phyloP scores from a whole-genome alignment of 2,113 vertebrate species.

The Microcebus lehilahytsara region DNA sequence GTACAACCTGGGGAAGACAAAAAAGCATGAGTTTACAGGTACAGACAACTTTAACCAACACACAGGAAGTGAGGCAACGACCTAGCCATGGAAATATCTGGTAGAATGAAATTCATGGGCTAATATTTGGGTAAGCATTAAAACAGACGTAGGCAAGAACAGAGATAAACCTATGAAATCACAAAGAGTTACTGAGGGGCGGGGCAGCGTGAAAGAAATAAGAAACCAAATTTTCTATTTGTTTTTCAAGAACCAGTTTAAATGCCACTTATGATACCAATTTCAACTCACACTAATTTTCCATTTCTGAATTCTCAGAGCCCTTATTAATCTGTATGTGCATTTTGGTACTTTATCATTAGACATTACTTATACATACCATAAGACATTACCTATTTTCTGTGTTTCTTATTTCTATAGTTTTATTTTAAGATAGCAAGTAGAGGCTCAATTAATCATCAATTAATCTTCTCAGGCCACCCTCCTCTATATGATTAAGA shows the following conservation, averaged over 20 bases:
- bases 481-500: background rate
- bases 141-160: background rate
- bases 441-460: background rate
- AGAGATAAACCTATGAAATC: background rate
- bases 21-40: background rate
- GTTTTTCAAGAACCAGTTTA: background rate
- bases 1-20: slow-evolving; percentile 79
- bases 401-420: background rate
- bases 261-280: background rate
- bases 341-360: background rate
- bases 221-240: background rate
- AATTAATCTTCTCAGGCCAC: background rate
- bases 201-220: background rate
- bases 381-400: background rate
- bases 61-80: background rate
- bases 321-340: background rate
- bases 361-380: no score
- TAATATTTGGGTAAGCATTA: background rate
- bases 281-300: background rate
- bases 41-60: background rate
- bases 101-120: background rate
- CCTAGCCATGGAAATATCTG: background rate
- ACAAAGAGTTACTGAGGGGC: background rate
- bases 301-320: background rate
- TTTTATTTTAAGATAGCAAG: background rate